Evolutionary conservation across 1,140 invertebrate species (phyloP), one percentile per base, ranked within the genome.

Genomic region (Macrobrachium rosenbergii): DNA sequence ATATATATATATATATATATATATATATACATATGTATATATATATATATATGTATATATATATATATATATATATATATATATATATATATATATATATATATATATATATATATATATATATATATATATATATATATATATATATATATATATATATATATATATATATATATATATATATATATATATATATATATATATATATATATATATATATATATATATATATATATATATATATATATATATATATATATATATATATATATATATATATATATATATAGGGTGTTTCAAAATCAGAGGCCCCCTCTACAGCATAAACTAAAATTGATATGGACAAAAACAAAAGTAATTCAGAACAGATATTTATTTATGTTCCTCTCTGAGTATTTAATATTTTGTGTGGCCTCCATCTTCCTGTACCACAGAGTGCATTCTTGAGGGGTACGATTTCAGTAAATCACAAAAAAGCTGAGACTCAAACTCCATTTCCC

Each of bases 191-290:
- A 23, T 64, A 23, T 64, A 23, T 64, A 64, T 64, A 12, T 14
- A 64, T 64, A 64, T 23, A 64, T 64, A 64, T 64, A 64, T 6
- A 64, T 23, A 64, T 64, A 64, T 23, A 64, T 23, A 64, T 19
- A 64, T 64, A 64, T 64, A 64, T 64, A 64, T 64, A 64, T 64
- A 64, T 64, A 23, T 64, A 64, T 64, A 64, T 64, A 64, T 64
- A 64, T 64, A 64, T 64, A 64, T 64, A 64, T 64, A 64, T 64
- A 64, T 64, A 64, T 64, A 64, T 64, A 64, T 64, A 64, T 64
- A 64, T 64, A 64, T 64, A 64, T 64, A 64, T 64, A 64, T 64
- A 64, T 64, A 64, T 64, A 64, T 64, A 64, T 64, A 64, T 64
- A 64, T 64, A 64, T 64, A 64, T 23, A 64, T 64, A 64, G 12